Percentiles rank a stretch among this genome's conserved stretches.
Evolutionary conservation across 2,797 vertebrate genomes (phyloP).

Genomic region (Potorous gilbertii): DNA sequence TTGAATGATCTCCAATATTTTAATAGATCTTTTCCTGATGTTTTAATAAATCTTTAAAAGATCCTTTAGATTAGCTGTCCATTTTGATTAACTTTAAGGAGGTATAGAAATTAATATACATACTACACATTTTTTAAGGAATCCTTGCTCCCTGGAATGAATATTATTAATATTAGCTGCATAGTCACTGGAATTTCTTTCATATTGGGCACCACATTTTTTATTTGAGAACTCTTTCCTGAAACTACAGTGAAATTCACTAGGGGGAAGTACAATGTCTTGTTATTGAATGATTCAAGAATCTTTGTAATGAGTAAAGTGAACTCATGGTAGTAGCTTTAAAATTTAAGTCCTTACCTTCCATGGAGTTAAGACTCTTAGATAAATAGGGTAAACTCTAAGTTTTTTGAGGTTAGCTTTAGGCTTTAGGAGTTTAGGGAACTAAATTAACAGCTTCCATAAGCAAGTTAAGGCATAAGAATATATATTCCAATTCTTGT

Average conservation of each 20-base stretch:
- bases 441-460: not conserved
- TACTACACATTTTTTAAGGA: not conserved
- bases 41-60: conserved; percentile 14
- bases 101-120: not conserved
- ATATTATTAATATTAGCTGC: not conserved
- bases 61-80: conserved; percentile 16
- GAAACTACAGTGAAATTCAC: not conserved
- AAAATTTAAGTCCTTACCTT: conserved; percentile 35
- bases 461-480: not conserved
- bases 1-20: not conserved
- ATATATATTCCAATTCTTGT: no score
- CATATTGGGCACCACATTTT: conserved; percentile 2
- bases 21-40: not conserved
- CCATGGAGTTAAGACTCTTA: not conserved
- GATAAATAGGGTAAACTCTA: not conserved
- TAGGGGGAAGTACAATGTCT: conserved; percentile 8
- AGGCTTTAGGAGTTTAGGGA: conserved; percentile 18
- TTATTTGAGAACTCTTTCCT: conserved; percentile 19
- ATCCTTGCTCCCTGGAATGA: conserved; percentile 31
- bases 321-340: not conserved
- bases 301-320: not conserved
- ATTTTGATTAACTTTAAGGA: not conserved
- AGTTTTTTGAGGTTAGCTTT: conserved; percentile 5
- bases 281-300: conserved; percentile 35
- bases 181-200: conserved; percentile 15